Base-by-base conservation (phyloP, 2,888 invertebrate genomes). In the Agrilus mali region DNA sequence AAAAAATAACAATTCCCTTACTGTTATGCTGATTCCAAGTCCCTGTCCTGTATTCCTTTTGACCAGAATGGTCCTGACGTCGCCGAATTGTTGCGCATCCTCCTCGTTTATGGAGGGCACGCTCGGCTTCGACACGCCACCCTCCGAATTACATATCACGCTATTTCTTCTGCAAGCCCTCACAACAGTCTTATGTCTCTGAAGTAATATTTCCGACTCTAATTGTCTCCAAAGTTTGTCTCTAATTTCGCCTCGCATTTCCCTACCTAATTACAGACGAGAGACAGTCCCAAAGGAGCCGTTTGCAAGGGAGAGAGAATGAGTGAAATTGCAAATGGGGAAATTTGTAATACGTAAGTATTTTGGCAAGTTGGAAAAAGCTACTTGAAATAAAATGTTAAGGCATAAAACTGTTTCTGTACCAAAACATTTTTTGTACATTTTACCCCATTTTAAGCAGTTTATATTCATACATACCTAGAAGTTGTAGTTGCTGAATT, bases 131-230 rank as follows among this genome's bases (percentile, higher is more conserved):
- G 56, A 52, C 47, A 58, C 56, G 1, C 53, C 44, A n/a, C 59
- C 57, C 14, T 59, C 56, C 3, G 56, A 55, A 46, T 58, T 60
- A 43, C 61, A 54, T 42, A 63, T 51, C 38, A 58, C 50, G 48
- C 64, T 65, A 50, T 73, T 70, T 12, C 77, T 71, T 55, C 77
- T 71, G 49, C 78, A 78, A 55, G 77, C 78, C 50, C 77, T 71
- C 44, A 77, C 77, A 7, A 88, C 79, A 38, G 87, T 86, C 68
- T 88, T 88, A 68, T 87, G 86, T 22, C 87, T 72, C 66, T 89
- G 87, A 42, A 89, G 72, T 49, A 88, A 75, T 55, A 89, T 89
- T 69, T 89, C 88, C 0, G 87, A 84, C 61, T 89, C 88, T 54
- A 89, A 71, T 71, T 88, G 80, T 50, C 85, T 71, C 82, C 82